Conservation (phyloP, 2,113 vertebrate species). For the Chaetodon auriga region DNA sequence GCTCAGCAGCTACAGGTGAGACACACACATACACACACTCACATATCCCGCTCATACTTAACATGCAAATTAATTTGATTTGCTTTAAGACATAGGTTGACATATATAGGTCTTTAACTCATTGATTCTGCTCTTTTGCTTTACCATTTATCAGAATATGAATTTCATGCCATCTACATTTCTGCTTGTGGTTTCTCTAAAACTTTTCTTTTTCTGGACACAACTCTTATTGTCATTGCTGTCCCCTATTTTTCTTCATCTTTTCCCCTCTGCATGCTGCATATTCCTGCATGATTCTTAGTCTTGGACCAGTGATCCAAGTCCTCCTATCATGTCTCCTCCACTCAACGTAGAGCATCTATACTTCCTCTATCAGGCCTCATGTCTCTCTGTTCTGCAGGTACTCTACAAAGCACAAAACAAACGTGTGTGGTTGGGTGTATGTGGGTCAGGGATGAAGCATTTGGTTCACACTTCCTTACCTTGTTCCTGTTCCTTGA, state of each 20-base stretch:
- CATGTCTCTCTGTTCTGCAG: slow-evolving; percentile 78
- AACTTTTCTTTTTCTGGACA: slow-evolving; percentile 25
- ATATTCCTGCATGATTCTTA: slow-evolving; percentile 78
- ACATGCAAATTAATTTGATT: background rate
- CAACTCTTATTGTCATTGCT: slow-evolving; percentile 22
- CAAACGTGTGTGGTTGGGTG: slow-evolving; percentile 46
- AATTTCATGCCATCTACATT: slow-evolving; percentile 17
- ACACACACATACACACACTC: background rate
- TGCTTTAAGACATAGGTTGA: background rate
- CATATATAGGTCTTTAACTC: background rate
- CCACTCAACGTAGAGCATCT: slow-evolving; percentile 86
- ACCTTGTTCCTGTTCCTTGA: slow-evolving; percentile 1
- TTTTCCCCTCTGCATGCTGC: slow-evolving; percentile 72
- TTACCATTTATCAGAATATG: background rate
- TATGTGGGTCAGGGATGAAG: slow-evolving; percentile 33
- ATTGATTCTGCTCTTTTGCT: background rate
- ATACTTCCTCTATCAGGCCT: slow-evolving; percentile 86
- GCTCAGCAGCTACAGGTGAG: slow-evolving; percentile 77
- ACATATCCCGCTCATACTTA: background rate
- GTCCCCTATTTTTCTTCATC: slow-evolving; percentile 8
- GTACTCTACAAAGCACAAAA: slow-evolving; percentile 61
- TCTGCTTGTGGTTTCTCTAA: background rate
- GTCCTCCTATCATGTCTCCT: slow-evolving; percentile 83
- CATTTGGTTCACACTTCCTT: slow-evolving; percentile 28
- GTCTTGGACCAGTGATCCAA: slow-evolving; percentile 82